These are phyloP conservation scores for Paraplagusia blochii DNA, from an alignment of 2,113 vertebrate species.

Conservation along the genomic window DNA sequence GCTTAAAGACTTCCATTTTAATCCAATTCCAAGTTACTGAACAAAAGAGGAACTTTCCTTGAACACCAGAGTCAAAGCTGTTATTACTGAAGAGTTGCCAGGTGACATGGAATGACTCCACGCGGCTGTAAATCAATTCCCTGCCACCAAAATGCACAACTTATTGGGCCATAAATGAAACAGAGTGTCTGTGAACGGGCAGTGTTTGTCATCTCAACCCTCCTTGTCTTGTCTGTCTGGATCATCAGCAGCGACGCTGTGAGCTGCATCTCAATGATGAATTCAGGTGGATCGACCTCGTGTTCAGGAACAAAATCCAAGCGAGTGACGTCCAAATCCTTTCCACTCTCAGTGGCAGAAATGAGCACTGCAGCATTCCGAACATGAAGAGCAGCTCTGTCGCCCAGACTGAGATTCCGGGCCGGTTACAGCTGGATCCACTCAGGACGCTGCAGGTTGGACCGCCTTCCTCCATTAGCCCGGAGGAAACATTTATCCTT, in stretches of 20 bases:
- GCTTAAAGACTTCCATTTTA: no score
- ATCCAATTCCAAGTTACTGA: no score
- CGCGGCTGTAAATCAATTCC: neutral
- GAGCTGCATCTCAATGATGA: slow-evolving; percentile 54
- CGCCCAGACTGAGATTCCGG: slow-evolving; percentile 29
- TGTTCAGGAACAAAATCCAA: slow-evolving; percentile 56
- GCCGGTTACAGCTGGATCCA: slow-evolving; percentile 57
- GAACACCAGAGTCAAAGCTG: neutral
- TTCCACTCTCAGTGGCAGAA: slow-evolving; percentile 28
- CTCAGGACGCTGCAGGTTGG: slow-evolving; percentile 51
- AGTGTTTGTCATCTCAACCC: slow-evolving; percentile 41
- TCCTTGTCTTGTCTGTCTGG: slow-evolving; percentile 25
- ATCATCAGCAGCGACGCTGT: slow-evolving; percentile 38
- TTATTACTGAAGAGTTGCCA: slow-evolving; percentile 6
- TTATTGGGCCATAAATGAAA: slow-evolving; percentile 14
- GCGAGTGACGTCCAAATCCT: slow-evolving; percentile 60
- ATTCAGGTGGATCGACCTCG: slow-evolving; percentile 51
- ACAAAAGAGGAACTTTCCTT: neutral
- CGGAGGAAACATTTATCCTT: slow-evolving; percentile 57
- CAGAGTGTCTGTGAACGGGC: slow-evolving; percentile 30
- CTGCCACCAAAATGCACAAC: neutral
- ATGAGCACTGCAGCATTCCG: slow-evolving; percentile 56
- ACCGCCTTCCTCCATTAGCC: slow-evolving; percentile 56
- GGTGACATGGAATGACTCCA: neutral
- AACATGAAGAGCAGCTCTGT: slow-evolving; percentile 58